Evolutionary conservation across 2,113 vertebrate species (phyloP).

Genomic region (Sinocyclocheilus anshuiensis): DNA sequence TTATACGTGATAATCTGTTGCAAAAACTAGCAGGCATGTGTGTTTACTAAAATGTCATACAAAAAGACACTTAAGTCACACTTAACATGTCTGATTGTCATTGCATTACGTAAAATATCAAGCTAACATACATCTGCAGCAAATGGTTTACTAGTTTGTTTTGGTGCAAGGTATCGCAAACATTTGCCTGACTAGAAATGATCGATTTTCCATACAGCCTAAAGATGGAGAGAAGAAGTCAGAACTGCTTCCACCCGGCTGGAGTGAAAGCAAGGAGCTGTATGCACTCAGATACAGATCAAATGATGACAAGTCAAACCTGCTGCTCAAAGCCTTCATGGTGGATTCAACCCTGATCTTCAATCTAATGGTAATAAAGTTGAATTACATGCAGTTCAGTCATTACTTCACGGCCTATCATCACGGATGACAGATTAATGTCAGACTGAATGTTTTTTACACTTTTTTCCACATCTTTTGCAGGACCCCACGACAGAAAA

Average conservation of each 20-base stretch:
- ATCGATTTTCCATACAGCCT: slow-evolving; percentile 67
- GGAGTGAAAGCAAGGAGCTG: slow-evolving; percentile 86
- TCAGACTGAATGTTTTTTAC: background rate
- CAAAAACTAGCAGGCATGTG: background rate
- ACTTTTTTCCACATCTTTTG: background rate
- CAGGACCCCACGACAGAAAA: slow-evolving; percentile 85
- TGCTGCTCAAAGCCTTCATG: slow-evolving; percentile 87
- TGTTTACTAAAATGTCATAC: too few species aligned
- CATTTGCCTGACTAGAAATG: background rate
- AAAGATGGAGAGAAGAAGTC: slow-evolving; percentile 80
- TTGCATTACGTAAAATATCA: background rate
- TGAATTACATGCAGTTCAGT: background rate
- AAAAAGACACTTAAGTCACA: background rate
- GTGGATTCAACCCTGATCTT: slow-evolving; percentile 87
- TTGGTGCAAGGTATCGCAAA: background rate
- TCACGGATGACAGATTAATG: background rate
- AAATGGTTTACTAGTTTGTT: background rate
- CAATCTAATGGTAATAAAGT: slow-evolving; percentile 83
- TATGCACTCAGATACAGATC: slow-evolving; percentile 86
- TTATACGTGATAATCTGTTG: background rate
- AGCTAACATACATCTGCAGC: background rate
- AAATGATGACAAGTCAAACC: slow-evolving; percentile 62
- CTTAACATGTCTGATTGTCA: background rate
- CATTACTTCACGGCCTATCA: background rate
- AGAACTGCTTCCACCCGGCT: slow-evolving; percentile 82